Evolutionary conservation across 2,797 vertebrate genomes (phyloP).

Genomic region (Coranthus polyacanthus): DNA sequence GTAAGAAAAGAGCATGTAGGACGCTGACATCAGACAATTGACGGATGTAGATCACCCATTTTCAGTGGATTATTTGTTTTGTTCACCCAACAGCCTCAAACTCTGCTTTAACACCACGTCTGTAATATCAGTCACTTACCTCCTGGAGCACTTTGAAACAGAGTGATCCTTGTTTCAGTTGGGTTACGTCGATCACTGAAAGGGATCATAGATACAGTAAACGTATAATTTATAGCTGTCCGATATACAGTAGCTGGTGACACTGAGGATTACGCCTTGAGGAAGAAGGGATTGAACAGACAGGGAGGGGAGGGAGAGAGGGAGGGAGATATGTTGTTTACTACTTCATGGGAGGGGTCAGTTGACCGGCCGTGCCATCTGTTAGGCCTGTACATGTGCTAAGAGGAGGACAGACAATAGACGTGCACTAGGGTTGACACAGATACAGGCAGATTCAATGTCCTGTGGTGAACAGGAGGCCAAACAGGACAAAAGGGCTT

Average conservation of each 20-base stretch:
- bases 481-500: constrained; percentile 68
- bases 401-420: constrained; percentile 60
- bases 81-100: background rate
- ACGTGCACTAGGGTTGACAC: constrained; percentile 42
- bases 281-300: constrained; percentile 58
- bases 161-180: background rate
- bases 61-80: constrained; percentile 10
- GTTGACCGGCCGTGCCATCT: constrained; percentile 71
- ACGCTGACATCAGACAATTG: background rate
- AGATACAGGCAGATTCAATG: constrained; percentile 57
- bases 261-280: constrained; percentile 59
- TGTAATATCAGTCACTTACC: constrained; percentile 9
- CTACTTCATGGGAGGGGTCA: constrained; percentile 68
- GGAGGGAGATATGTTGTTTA: constrained; percentile 75
- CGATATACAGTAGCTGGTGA: constrained; percentile 42
- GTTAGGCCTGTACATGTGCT: constrained; percentile 52
- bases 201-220: constrained; percentile 1
- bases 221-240: constrained; percentile 16
- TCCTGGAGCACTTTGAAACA: background rate
- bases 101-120: constrained; percentile 1
- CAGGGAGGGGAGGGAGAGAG: constrained; percentile 23
- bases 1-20: constrained; percentile 69
- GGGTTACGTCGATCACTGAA: constrained; percentile 9
- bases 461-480: constrained; percentile 54
- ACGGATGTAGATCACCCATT: constrained; percentile 7